Evolutionary conservation across 1,140 invertebrate genomes (phyloP).

Genomic region (Pseudomyrmex gracilis): DNA sequence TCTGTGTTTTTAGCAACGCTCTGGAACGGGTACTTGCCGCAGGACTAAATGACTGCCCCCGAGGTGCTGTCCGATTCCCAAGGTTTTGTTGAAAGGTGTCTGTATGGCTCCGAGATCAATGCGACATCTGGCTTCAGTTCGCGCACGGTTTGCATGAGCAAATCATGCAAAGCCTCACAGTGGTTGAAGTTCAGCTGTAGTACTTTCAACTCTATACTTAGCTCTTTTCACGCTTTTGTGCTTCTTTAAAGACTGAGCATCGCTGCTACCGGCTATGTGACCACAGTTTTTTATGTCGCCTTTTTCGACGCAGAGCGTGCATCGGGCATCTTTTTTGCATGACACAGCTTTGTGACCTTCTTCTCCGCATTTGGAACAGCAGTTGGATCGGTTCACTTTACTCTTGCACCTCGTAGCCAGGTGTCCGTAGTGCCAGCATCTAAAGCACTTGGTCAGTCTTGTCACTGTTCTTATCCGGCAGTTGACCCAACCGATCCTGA

Average conservation of each 20-base stretch:
- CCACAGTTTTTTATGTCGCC: neutral
- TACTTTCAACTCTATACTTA: slow-evolving; percentile 46
- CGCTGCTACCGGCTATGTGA: neutral
- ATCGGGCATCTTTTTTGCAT: slow-evolving; percentile 92
- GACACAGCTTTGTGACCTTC: neutral
- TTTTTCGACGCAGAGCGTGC: neutral
- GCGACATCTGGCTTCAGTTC: slow-evolving; percentile 17
- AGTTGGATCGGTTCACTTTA: neutral
- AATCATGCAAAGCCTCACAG: slow-evolving; percentile 29
- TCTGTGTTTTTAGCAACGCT: neutral
- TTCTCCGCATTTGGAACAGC: neutral
- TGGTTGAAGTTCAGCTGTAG: slow-evolving; percentile 67
- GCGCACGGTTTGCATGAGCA: slow-evolving; percentile 36
- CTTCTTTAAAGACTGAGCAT: neutral
- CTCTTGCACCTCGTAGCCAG: slow-evolving; percentile 27
- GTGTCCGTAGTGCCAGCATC: slow-evolving; percentile 62
- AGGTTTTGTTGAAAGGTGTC: slow-evolving; percentile 8
- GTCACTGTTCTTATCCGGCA: slow-evolving; percentile 24
- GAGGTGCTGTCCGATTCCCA: slow-evolving; percentile 15
- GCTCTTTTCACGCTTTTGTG: neutral
- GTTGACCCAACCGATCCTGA: slow-evolving; percentile 56
- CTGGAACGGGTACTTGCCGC: slow-evolving; percentile 29
- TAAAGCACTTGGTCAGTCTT: slow-evolving; percentile 41
- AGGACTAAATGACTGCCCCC: slow-evolving; percentile 60
- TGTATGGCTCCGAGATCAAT: slow-evolving; percentile 35